These are phyloP conservation scores for Manacus vitellinus DNA, from an alignment of 2,113 vertebrate genomes.

Conservation along the genomic window DNA sequence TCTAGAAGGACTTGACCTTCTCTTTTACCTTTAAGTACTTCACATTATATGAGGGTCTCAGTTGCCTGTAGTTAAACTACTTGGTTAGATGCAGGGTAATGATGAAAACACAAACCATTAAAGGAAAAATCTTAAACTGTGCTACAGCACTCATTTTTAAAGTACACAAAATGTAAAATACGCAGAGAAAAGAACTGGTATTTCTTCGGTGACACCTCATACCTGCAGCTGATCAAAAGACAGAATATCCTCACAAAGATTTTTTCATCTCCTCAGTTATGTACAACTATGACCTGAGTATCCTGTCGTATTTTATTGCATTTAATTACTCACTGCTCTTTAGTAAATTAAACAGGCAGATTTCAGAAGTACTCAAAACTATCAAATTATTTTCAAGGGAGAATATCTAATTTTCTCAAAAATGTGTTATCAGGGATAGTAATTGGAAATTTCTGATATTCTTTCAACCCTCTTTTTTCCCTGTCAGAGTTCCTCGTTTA, in stretches of 20 bases:
- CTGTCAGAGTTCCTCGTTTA: neutral
- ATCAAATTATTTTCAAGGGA: neutral
- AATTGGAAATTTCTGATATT: neutral
- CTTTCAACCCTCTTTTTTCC: neutral
- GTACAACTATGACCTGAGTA: neutral
- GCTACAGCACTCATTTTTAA: neutral
- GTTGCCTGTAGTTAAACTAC: neutral
- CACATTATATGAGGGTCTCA: neutral
- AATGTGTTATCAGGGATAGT: neutral
- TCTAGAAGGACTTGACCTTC: neutral
- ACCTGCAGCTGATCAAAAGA: neutral
- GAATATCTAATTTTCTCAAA: neutral
- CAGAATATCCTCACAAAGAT: neutral
- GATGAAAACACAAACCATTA: neutral
- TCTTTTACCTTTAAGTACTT: neutral
- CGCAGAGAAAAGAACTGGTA: neutral
- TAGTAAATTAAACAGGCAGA: neutral
- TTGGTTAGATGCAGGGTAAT: neutral
- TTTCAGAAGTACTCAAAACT: neutral
- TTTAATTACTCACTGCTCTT: neutral
- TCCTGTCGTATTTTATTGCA: neutral
- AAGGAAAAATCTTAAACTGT: neutral
- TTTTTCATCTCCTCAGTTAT: neutral
- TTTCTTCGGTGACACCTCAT: neutral
- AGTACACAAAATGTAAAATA: neutral